These are phyloP conservation scores for Sphaerophoria rueppellii DNA, from an alignment of 2,888 invertebrate species.

Conservation along the genomic window DNA sequence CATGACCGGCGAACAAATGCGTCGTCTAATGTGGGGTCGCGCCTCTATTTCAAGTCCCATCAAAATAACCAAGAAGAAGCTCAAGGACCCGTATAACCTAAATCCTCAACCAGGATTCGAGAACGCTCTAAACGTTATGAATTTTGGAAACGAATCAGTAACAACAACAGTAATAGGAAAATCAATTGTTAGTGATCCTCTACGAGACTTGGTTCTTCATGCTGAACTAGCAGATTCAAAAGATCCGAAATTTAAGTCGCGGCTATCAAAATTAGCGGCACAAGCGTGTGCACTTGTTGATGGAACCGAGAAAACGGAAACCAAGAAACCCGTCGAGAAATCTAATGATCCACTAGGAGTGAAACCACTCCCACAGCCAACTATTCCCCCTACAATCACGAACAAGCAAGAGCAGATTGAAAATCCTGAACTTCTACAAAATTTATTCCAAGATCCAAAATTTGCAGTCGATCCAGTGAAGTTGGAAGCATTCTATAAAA, in stretches of 20 bases:
- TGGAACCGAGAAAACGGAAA: slow-evolving; percentile 80
- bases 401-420: slow-evolving; percentile 39
- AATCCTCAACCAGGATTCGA: slow-evolving; percentile 83
- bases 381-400: slow-evolving; percentile 2
- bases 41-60: slow-evolving; percentile 94
- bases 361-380: background rate
- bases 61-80: slow-evolving; percentile 85
- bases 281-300: slow-evolving; percentile 85
- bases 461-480: slow-evolving; percentile 81
- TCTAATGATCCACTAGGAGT: slow-evolving; percentile 36
- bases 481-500: slow-evolving; percentile 80
- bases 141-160: slow-evolving; percentile 88
- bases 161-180: slow-evolving; percentile 66
- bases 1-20: slow-evolving; percentile 93
- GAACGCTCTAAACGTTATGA: slow-evolving; percentile 91
- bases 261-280: slow-evolving; percentile 84
- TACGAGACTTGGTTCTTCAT: slow-evolving; percentile 85
- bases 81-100: slow-evolving; percentile 81
- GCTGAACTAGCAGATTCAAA: slow-evolving; percentile 81
- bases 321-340: slow-evolving; percentile 38
- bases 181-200: slow-evolving; percentile 83
- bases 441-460: slow-evolving; percentile 81
- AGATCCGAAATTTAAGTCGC: slow-evolving; percentile 81
- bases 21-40: slow-evolving; percentile 95
- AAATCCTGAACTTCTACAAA: slow-evolving; percentile 67